Evolutionary conservation across 2,797 vertebrate genomes (phyloP), one percentile per base, ranked within the genome.

Genomic region (Chanos chanos): DNA sequence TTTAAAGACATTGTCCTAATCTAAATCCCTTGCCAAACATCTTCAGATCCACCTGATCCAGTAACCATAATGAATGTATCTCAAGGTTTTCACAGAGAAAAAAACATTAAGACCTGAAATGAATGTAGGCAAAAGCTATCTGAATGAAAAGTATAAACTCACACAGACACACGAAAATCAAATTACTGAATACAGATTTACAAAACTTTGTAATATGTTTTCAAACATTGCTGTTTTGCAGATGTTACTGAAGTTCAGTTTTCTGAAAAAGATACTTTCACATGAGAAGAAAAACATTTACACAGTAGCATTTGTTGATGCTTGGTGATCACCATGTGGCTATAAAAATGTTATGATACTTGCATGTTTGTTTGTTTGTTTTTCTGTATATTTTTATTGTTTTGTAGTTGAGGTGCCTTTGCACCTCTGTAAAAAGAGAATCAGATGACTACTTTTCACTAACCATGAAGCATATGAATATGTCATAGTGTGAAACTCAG

Each of bases 281-380:
- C n/a, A n/a, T n/a, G n/a, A n/a, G n/a, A n/a, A n/a, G n/a, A n/a
- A n/a, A n/a, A n/a, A n/a, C n/a, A n/a, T n/a, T n/a, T n/a, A n/a
- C n/a, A n/a, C n/a, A n/a, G n/a, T n/a, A n/a, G n/a, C n/a, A n/a
- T n/a, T n/a, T n/a, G n/a, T n/a, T n/a, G n/a, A n/a, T n/a, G n/a
- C n/a, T n/a, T n/a, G n/a, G n/a, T n/a, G n/a, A n/a, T n/a, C n/a
- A 51, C 49, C 22, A 15, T 44, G 54, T 19, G 10, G 53, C 50
- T 39, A 28, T 51, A 60, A 50, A 36, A 7, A 10, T 56, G 36
- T n/a, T 39, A 48, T 40, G 63, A 51, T 22, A 52, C 62, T 79
- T 83, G 85, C 86, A 87, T 87, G 85, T 74, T 71, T 53, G 66
- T n/a, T n/a, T n/a, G n/a, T n/a, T n/a, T n/a, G n/a, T n/a, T n/a